Conservation (phyloP, 2,888 invertebrate genomes). For the Chrysolina haemoptera region DNA sequence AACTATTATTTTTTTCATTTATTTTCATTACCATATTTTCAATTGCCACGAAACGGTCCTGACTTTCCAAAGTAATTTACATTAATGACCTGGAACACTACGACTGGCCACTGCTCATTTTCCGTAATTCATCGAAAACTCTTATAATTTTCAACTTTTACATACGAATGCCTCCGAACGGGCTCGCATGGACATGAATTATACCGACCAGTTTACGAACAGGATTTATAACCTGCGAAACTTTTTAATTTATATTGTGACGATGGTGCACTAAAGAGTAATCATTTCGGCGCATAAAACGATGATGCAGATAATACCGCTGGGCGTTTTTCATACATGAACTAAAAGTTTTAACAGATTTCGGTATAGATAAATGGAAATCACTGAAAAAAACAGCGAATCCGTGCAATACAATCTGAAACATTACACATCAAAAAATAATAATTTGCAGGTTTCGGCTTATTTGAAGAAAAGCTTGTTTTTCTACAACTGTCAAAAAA, state of each 20-base stretch:
- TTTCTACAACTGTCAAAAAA: too few relatives aligned
- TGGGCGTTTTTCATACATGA: conserved; percentile 17
- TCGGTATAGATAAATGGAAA: conserved; percentile 14
- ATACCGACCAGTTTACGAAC: conserved; percentile 25
- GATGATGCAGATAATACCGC: conserved; percentile 11
- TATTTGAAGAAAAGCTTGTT: too few relatives aligned
- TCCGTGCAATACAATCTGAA: background rate
- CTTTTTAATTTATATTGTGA: conserved; percentile 44
- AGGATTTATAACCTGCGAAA: conserved; percentile 26
- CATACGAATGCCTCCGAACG: conserved; percentile 22
- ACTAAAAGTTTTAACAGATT: conserved; percentile 3
- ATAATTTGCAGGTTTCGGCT: too few relatives aligned
- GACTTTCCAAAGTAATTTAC: conserved; percentile 11
- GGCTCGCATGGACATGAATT: conserved; percentile 16
- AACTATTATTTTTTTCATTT: background rate
- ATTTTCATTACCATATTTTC: background rate
- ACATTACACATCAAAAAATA: too few relatives aligned
- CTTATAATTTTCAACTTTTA: conserved; percentile 32
- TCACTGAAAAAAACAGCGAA: conserved; percentile 13
- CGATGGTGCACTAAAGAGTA: conserved; percentile 8
- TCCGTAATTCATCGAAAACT: conserved; percentile 36
- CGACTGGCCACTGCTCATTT: conserved; percentile 23
- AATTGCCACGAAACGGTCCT: background rate
- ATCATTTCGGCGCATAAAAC: conserved; percentile 9
- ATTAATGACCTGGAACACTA: conserved; percentile 4